Base-by-base conservation (phyloP, 2,888 invertebrate species). In the Augiades crinisus region DNA sequence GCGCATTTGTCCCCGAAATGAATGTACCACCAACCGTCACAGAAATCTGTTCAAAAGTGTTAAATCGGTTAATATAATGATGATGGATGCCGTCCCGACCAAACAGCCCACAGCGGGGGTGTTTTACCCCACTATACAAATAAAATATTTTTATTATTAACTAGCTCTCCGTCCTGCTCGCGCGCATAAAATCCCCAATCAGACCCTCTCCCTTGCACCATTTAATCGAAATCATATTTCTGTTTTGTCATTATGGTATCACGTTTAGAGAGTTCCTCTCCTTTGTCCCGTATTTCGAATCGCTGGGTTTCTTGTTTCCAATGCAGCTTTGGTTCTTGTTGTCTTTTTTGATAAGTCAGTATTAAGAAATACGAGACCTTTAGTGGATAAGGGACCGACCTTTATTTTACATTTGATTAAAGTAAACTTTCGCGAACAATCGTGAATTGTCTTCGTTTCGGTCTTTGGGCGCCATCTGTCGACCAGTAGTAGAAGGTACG, bases 31-130 rank as follows among this genome's bases (percentile, higher is more conserved):
- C 77, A 76, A 76, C 78, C 71, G 81, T 74, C 75, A 73, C 70
- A 67, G 73, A 75, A 86, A 85, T 86, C 83, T 83, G 85, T 87
- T 87, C 81, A 81, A 89, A 89, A 89, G 89, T 89, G 89, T 89
- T 89, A 89, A 89, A 87, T 87, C 89, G 80, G 89, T 89, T 89
- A 86, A 81, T 86, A 81, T 88, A 89, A 89, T 89, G 88, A 89
- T 89, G 89, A 89, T 89, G 81, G 85, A 89, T 89, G 83, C 78
- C 64, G 79, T 74, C 76, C 79, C 83, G 70, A 79, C 84, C 83
- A 81, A 85, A 85, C 81, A 81, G 78, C 85, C 84, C 89, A 76
- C 89, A 87, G 89, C 89, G 87, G 89, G 89, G 89, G 89, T 87
- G 89, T 86, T 81, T 78, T 80, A 83, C 88, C 89, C 89, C 79